Evolutionary conservation across 2,113 vertebrate species (phyloP), one percentile per base, ranked within the genome.

Genomic region (Glaucidium brasilianum): DNA sequence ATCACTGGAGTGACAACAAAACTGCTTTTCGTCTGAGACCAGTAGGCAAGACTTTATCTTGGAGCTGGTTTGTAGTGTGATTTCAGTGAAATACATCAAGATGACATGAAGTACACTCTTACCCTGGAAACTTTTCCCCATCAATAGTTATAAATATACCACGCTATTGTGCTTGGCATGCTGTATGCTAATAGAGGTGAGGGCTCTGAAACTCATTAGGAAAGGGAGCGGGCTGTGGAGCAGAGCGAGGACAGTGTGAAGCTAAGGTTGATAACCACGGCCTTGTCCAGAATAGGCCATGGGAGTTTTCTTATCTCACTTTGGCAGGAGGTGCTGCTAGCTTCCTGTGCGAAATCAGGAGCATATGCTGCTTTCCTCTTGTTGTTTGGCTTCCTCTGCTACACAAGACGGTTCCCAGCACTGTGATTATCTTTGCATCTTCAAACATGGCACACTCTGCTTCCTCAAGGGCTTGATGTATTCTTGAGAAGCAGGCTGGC

Each of bases 331-430:
- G 99, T 98, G 98, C 99, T 98, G 98, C 97, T 98, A 97, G 98
- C 98, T 99, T 99, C 99, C 99, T 99, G 99, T 99, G 98, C 99
- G 98, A 99, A 99, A 99, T 99, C 99, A 99, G 98, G 98, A 99
- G 99, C 97, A 98, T 99, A 98, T 87, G 97, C 98, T 87, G 98
- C 98, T 99, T 99, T 99, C 99, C 99, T 99, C 99, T 99, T 97
- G 98, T 99, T 99, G 99, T 99, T 99, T 99, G 97, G 98, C 98
- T 99, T 99, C 99, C 99, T 99, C 99, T 97, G 95, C 98, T 98
- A 98, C 98, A 98, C 98, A 98, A 99, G 99, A 99, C 98, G 98
- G 99, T 99, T 99, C 99, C 99, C 99, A 99, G 99, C 99, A 99
- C 98, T 98, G 96, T 97, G 98, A 99, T 99, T 99, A 99, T 99